A percentile compares a stretch with the other conserved stretches of the same genome.
Conservation (phyloP, 2,797 vertebrate genomes). For the Sphenopsis melanotis region DNA sequence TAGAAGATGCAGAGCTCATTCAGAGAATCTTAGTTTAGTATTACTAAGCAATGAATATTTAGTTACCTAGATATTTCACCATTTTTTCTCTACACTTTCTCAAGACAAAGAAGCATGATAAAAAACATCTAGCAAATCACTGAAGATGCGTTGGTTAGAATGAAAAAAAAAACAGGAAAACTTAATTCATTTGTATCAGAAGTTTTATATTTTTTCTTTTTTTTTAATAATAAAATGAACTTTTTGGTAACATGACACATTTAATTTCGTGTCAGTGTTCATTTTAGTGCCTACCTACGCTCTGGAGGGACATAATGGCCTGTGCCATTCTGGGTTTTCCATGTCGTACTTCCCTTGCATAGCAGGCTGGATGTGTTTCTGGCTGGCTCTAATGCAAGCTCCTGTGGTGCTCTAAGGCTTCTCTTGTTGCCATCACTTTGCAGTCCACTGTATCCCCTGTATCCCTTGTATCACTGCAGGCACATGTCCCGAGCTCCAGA, state of each 20-base stretch:
- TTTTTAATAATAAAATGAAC: background rate
- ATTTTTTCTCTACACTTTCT: background rate
- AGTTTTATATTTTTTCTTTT: no score
- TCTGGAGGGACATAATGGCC: accelerated
- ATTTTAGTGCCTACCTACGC: background rate
- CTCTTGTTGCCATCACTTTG: background rate
- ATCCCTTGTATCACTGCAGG: background rate
- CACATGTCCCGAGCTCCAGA: accelerated
- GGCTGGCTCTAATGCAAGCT: background rate
- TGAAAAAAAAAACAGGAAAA: background rate
- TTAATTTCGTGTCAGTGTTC: background rate
- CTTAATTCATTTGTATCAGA: accelerated
- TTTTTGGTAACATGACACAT: background rate
- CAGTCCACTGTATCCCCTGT: background rate
- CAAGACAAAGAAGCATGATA: background rate
- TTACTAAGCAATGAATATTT: background rate
- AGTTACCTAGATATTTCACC: background rate
- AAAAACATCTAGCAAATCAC: background rate
- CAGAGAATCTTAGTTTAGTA: background rate
- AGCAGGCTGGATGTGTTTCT: background rate
- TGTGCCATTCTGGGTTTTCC: background rate
- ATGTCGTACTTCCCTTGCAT: background rate
- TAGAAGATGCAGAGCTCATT: background rate
- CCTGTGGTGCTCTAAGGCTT: background rate
- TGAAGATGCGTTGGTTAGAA: background rate